Evolutionary conservation across 2,888 invertebrate species (phyloP).

Genomic region (Omphaloscelis lunosa): DNA sequence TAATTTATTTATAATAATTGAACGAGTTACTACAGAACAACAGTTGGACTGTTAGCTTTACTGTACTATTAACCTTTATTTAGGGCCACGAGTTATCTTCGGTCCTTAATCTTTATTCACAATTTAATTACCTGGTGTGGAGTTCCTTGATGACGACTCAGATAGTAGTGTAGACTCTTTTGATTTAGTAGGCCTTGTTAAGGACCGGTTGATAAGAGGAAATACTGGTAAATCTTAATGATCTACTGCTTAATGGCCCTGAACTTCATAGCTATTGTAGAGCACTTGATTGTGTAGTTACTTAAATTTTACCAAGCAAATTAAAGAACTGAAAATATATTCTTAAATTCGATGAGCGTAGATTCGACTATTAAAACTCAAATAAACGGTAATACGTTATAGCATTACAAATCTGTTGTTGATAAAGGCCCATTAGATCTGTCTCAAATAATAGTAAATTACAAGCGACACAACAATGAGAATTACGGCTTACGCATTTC

Average conservation of each 20-base stretch:
- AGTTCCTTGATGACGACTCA: constrained; percentile 51
- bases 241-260: constrained; percentile 33
- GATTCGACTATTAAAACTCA: constrained; percentile 34
- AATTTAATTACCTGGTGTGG: constrained; percentile 36
- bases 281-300: constrained; percentile 5
- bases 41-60: constrained; percentile 7
- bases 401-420: constrained; percentile 46
- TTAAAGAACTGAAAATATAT: neutral
- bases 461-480: constrained; percentile 41
- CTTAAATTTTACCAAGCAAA: neutral
- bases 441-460: constrained; percentile 55
- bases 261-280: constrained; percentile 13
- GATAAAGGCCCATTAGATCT: constrained; percentile 41
- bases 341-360: constrained; percentile 36
- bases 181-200: constrained; percentile 47
- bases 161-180: constrained; percentile 44
- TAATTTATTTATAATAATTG: constrained; percentile 39
- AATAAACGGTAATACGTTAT: constrained; percentile 34
- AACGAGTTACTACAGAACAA: constrained; percentile 19
- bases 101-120: constrained; percentile 49
- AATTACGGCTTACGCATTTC: constrained; percentile 47
- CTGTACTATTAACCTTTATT: constrained; percentile 32
- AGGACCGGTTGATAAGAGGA: constrained; percentile 34
- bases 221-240: constrained; percentile 23
- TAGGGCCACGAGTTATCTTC: constrained; percentile 40